Conservation (phyloP, 2,888 invertebrate species). For the Apocheima hispidaria region DNA sequence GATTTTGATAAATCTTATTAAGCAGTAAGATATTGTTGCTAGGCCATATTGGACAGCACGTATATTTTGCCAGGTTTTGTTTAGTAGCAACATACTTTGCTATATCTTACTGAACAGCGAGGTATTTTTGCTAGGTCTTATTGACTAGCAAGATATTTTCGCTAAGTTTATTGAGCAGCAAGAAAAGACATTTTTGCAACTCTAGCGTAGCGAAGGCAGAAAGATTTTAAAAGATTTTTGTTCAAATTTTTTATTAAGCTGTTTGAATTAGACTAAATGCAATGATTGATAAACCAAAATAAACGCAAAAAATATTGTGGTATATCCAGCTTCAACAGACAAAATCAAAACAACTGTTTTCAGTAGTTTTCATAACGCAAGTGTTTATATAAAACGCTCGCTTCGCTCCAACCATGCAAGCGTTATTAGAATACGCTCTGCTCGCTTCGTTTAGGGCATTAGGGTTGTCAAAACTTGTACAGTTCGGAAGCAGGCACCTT, state of each 20-base stretch:
- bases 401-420: conserved; percentile 2
- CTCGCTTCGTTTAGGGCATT: conserved; percentile 26
- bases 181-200: conserved; percentile 23
- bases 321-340: too few species aligned
- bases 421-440: conserved; percentile 11
- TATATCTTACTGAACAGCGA: neutral
- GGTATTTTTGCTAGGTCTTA: conserved; percentile 15
- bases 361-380: neutral
- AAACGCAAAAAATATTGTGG: neutral
- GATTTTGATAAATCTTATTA: conserved; percentile 15
- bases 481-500: conserved; percentile 39
- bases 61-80: neutral
- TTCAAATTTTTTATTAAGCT: too few species aligned
- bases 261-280: too few species aligned
- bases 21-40: conserved; percentile 3
- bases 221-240: neutral
- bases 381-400: neutral
- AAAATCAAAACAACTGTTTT: neutral
- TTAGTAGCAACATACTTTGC: conserved; percentile 1
- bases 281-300: too few species aligned
- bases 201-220: conserved; percentile 12
- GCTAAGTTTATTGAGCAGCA: conserved; percentile 3
- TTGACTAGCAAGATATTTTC: conserved; percentile 10
- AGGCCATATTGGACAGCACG: conserved; percentile 2
- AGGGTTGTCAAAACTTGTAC: conserved; percentile 37